Base-by-base conservation (phyloP, 2,888 invertebrate species). In the Julus scandinavius region DNA sequence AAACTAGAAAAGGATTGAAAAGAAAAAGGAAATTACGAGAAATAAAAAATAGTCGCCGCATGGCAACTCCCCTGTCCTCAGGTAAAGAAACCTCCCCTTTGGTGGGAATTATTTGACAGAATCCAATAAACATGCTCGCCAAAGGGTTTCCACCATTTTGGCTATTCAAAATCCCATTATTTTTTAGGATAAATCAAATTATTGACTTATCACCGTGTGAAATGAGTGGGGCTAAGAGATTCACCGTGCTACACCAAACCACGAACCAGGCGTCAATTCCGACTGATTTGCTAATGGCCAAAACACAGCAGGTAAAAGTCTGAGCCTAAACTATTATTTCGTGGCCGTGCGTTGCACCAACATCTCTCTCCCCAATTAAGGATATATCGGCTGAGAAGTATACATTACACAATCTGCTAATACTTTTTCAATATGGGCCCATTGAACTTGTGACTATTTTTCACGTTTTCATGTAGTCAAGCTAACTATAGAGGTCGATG, bases 91-190 rank as follows among this genome's bases (percentile, higher is more conserved):
- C 72, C 72, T 72, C 72, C 72, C 72, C 72, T 11, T 29, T 72
- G 72, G 72, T 9, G 72, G 72, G 29, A 72, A 72, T 29, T 72
- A 72, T 72, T 72, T 72, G 72, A 72, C 72, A 72, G 72, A 20
- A 72, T 72, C 72, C 29, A 72, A 72, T 72, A 72, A 72, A 72
- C 72, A 72, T 72, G n/a, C 72, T 29, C 72, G 72, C 72, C 72
- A 72, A 20, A 20, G 72, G 72, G 41, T 20, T 72, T 72, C 72
- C 72, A 72, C 29, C 72, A 72, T 72, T 72, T 72, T 72, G 72
- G 72, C 72, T 72, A 72, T 72, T 72, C 72, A 72, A 72, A 72
- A 72, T 72, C 72, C 72, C 72, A 72, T 72, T 72, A 72, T 72
- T 72, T 72, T 72, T 72, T 72, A 20, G 72, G 72, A 72, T 72